Base-by-base conservation (phyloP, 2,888 invertebrate species). In the Mystacides longicornis region DNA sequence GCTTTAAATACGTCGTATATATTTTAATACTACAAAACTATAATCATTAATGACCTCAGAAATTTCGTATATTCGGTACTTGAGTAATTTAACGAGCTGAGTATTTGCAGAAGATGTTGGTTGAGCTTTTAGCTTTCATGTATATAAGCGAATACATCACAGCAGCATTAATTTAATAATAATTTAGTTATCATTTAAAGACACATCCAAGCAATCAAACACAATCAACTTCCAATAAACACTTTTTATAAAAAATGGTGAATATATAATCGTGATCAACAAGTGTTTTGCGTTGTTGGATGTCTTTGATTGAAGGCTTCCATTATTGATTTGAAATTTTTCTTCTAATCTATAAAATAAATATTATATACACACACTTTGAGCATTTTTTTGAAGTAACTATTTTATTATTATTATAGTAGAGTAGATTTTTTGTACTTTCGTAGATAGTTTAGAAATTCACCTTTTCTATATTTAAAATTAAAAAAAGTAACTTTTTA, bases 121-220 rank as follows among this genome's bases (percentile, higher is more conserved):
- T 48, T 46, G 43, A 55, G 55, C 55, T 60, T 37, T 3, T 54
- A 54, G 60, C 58, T 58, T 60, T 45, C 43, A 16, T 60, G 60
- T 60, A 60, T 22, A 60, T 58, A 60, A 37, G 58, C 60, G 60
- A 45, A 52, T 53, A 51, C 46, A 51, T 54, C 60, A 60, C 58
- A 58, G 60, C 60, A 57, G 60, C 60, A 57, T 55, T 55, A n/a
- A n/a, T 22, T 18, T 51, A 3, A 37, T 37, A 37, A n/a, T 37
- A 37, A 27, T n/a, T n/a, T n/a, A n/a, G n/a, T n/a, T n/a, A n/a
- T n/a, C n/a, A n/a, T n/a, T n/a, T n/a, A n/a, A n/a, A n/a, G n/a
- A n/a, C n/a, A n/a, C n/a, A n/a, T n/a, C n/a, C n/a, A n/a, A n/a
- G n/a, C n/a, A n/a, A n/a, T n/a, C n/a, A n/a, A n/a, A n/a, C n/a